Base-by-base conservation (phyloP, 2,888 invertebrate genomes). In the Adelphocoris suturalis region DNA sequence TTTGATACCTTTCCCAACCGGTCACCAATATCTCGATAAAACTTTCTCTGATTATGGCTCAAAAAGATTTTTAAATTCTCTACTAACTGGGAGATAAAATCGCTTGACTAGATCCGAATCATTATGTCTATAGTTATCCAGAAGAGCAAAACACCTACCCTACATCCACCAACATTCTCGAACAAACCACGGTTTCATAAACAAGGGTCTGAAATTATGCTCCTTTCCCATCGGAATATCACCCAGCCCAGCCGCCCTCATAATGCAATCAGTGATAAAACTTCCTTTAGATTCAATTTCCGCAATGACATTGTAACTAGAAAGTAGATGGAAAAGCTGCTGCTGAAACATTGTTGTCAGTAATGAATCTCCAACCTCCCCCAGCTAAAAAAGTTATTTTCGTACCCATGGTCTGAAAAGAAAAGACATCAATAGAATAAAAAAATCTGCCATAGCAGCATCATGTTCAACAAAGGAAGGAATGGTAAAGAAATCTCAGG, bases 261-360 rank as follows among this genome's bases (percentile, higher is more conserved):
- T 37, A 37, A n/a, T n/a, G n/a, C n/a, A n/a, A 37, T 37, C 37
- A 37, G 37, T 37, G 37, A 37, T 37, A 7, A 37, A 37, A 7
- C 37, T 2, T 37, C 37, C 37, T 7, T 7, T 37, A 37, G 37
- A 37, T 4, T 37, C 37, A 37, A 37, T 37, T 37, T 37, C 37
- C 3, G 7, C 7, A 37, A 37, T 7, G 37, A 4, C 37, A 37
- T 37, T 37, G 37, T 37, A 37, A 37, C 7, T 7, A 4, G 37
- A 37, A 7, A 37, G 37, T 37, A 37, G 7, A 37, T 4, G 52
- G 52, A 12, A 52, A 52, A 52, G 52, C 57, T 57, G 57, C 57
- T 57, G 57, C 57, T n/a, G 57, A 57, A 57, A 57, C 57, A n/a
- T 57, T 57, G 57, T n/a, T 57, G 57, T 57, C 57, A 16, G n/a